These are phyloP conservation scores for Sphyrna mokarran DNA, from an alignment of 2,113 vertebrate genomes.

Conservation along the genomic window DNA sequence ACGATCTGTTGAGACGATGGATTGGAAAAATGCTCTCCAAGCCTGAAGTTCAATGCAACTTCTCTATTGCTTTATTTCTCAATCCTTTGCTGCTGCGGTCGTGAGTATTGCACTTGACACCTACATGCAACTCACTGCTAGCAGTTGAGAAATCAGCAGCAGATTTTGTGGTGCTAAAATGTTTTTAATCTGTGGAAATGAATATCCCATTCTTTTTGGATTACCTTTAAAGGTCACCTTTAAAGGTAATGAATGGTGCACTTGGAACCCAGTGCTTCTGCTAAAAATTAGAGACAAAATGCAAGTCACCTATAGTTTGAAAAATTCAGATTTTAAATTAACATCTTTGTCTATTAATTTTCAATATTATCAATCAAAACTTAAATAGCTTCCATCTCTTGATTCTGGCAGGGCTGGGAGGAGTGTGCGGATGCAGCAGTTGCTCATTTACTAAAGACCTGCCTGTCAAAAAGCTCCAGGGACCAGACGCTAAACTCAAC, in stretches of 20 bases:
- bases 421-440: slow-evolving; percentile 84
- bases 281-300: neutral
- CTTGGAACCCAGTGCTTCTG: neutral
- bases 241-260: neutral
- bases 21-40: neutral
- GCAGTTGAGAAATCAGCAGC: neutral
- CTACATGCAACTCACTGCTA: neutral
- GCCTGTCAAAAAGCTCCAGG: slow-evolving; percentile 83
- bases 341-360: neutral
- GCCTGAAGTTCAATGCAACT: neutral
- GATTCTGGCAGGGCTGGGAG: slow-evolving; percentile 80
- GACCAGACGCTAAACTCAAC: slow-evolving; percentile 76
- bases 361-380: neutral
- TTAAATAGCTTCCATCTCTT: slow-evolving; percentile 40
- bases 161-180: neutral
- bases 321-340: neutral
- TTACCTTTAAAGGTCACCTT: neutral
- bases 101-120: too few relatives aligned
- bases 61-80: too few relatives aligned
- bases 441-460: slow-evolving; percentile 81
- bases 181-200: neutral
- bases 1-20: neutral
- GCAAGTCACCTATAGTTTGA: neutral
- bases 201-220: neutral
- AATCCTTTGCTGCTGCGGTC: too few relatives aligned